These are phyloP conservation scores for Tetropium fuscum DNA, from an alignment of 2,888 invertebrate species.

Conservation along the genomic window DNA sequence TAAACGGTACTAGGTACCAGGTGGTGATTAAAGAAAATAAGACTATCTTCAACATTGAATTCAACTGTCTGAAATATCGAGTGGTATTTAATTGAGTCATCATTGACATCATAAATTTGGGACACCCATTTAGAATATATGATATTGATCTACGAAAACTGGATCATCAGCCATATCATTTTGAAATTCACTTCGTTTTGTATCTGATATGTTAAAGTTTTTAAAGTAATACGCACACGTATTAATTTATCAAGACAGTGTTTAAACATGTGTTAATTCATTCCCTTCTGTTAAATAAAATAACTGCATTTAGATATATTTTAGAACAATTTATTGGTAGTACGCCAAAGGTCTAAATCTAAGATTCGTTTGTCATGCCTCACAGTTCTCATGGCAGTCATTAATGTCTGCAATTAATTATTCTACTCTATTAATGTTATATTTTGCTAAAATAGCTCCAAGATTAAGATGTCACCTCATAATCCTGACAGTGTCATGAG, in stretches of 20 bases:
- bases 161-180: not conserved
- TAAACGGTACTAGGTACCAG: not conserved
- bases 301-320: no score
- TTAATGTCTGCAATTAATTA: no score
- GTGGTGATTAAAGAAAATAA: not conserved
- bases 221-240: no score
- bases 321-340: no score
- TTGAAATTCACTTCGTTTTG: not conserved
- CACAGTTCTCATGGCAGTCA: no score
- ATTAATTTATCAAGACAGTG: no score
- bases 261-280: no score
- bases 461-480: conserved; percentile 19
- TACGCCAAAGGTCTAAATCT: no score
- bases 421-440: no score
- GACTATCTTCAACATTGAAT: not conserved
- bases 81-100: not conserved
- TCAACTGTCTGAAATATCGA: not conserved
- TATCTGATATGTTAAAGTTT: not conserved
- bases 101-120: not conserved
- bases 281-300: no score
- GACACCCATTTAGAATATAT: not conserved
- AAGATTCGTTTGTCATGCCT: no score
- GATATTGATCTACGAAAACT: not conserved
- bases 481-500: conserved; percentile 17
- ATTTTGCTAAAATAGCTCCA: no score